These are phyloP conservation scores for Sacculina carcini DNA, from an alignment of 2,888 invertebrate genomes.

Conservation along the genomic window DNA sequence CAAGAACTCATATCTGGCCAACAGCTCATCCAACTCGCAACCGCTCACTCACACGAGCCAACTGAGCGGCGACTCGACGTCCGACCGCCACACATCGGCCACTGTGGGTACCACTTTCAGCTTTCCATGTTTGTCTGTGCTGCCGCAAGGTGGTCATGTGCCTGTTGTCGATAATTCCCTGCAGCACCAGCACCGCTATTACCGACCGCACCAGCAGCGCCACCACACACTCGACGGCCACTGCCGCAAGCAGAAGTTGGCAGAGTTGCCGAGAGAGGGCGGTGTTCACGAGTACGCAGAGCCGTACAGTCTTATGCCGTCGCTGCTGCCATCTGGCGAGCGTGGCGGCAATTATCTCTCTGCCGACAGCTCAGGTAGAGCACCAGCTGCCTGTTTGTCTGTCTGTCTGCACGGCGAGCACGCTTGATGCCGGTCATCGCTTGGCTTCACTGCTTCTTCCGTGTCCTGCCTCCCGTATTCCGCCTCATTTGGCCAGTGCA, in stretches of 20 bases:
- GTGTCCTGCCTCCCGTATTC: too few relatives aligned
- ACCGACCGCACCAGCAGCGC: constrained; percentile 3
- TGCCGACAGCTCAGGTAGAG: too few relatives aligned
- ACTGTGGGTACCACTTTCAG: constrained; percentile 14
- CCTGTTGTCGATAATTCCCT: background rate
- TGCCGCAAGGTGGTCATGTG: constrained; percentile 8
- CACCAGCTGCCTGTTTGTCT: too few relatives aligned
- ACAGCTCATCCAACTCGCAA: too few relatives aligned
- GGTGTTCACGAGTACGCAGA: background rate
- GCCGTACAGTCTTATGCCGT: background rate
- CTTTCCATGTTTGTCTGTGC: constrained; percentile 7
- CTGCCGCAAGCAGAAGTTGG: background rate
- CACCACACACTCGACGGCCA: background rate
- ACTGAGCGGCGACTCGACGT: too few relatives aligned
- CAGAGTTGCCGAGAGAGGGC: background rate
- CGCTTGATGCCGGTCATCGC: too few relatives aligned
- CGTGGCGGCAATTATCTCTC: too few relatives aligned
- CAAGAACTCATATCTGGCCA: too few relatives aligned
- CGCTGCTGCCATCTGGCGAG: background rate
- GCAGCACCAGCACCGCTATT: background rate
- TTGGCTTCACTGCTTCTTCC: too few relatives aligned
- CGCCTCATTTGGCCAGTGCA: too few relatives aligned
- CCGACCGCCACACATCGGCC: constrained; percentile 9
- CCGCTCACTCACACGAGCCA: too few relatives aligned
- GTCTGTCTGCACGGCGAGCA: too few relatives aligned